Evolutionary conservation across 53 echinoderm and acorn worm genomes (phyloP), one percentile per base, ranked within the genome.

Genomic region (Actinopyga echinites): DNA sequence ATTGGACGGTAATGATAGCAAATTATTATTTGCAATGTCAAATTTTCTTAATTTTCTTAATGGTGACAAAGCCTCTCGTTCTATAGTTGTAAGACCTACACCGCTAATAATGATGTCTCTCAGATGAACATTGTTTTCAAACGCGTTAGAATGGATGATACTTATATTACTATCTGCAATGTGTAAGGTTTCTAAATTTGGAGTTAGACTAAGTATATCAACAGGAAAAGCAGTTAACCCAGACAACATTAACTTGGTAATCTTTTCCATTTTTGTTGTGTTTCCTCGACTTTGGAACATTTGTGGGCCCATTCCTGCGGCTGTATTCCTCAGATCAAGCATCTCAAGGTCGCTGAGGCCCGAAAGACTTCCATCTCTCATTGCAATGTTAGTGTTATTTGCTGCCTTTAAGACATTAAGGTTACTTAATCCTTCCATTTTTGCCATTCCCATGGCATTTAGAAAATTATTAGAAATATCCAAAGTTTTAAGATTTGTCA

Each of bases 81-180:
- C 77, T 52, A 77, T 33, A 13, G 77, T 77, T 20, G 77, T 30
- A 32, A 77, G 9, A 31, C 77, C 77, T 33, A 53, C 20, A 77
- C 54, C 29, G 31, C 13, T 77, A 31, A 77, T 30, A 55, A 26
- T 15, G 3, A 77, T 21, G 1, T 77, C 77, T n/a, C 31, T 53
- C 11, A 77, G 8, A n/a, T 30, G 20, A 29, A 53, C 32, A 32
- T 77, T 77, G 11, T 77, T 77, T 13, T 55, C 54, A 25, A 77
- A 77, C 6, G 24, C 77, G 9, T 12, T 23, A 21, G 49, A 32
- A 26, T 54, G 55, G 30, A 77, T 56, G 2, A 49, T 28, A 45
- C 55, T 6, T 53, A 77, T 77, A 77, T 77, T 77, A 20, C 77
- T 77, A 30, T 56, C 77, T 15, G 77, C 54, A 29, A 77, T 77